These are phyloP conservation scores for Synanthedon myopaeformis DNA, from an alignment of 2,888 invertebrate genomes.

Conservation along the genomic window DNA sequence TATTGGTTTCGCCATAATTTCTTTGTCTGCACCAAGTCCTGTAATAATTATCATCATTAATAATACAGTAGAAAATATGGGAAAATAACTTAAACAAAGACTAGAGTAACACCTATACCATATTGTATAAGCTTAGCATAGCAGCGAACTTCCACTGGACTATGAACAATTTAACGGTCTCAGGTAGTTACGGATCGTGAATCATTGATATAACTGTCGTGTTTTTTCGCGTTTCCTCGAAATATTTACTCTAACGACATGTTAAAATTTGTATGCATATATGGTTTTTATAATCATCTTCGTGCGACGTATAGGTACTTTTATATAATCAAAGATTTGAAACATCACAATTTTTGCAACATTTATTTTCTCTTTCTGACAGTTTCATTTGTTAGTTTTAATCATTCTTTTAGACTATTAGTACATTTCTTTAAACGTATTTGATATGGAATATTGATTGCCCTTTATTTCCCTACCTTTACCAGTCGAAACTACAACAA, in stretches of 20 bases:
- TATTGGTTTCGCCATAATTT: too few species aligned
- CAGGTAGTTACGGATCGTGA: slow-evolving; percentile 44
- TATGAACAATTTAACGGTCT: slow-evolving; percentile 49
- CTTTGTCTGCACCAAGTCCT: too few species aligned
- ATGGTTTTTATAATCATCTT: too few species aligned
- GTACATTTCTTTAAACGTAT: background rate
- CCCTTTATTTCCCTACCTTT: slow-evolving; percentile 1
- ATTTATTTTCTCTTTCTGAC: too few species aligned
- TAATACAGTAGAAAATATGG: too few species aligned
- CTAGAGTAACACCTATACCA: too few species aligned
- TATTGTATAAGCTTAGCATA: background rate
- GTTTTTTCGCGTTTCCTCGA: slow-evolving; percentile 46
- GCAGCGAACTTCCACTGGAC: slow-evolving; percentile 17
- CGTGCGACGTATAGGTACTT: too few species aligned
- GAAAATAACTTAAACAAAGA: too few species aligned
- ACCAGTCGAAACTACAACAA: background rate
- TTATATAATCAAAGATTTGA: too few species aligned
- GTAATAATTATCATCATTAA: too few species aligned
- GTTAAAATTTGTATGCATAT: slow-evolving; percentile 30
- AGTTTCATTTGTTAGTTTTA: too few species aligned
- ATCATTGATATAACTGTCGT: slow-evolving; percentile 61
- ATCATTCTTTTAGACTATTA: background rate
- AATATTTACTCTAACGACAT: slow-evolving; percentile 44
- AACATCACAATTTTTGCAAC: too few species aligned
- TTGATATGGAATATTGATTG: background rate